Evolutionary conservation across 2,888 invertebrate genomes (phyloP).

Genomic region (Tinea pellionella): DNA sequence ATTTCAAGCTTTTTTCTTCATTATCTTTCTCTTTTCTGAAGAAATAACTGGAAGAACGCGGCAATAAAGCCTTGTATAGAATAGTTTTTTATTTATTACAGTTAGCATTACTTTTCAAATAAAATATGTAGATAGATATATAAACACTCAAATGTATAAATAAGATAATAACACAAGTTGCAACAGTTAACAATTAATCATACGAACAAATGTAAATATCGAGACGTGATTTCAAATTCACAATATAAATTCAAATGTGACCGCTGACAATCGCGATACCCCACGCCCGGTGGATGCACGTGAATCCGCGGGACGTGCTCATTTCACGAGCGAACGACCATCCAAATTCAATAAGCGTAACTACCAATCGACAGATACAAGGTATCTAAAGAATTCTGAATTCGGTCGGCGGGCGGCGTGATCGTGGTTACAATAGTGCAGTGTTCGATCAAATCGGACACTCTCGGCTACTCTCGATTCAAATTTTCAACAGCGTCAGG

Average conservation of each 20-base stretch:
- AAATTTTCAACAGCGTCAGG: constrained; percentile 28
- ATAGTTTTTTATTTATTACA: no score
- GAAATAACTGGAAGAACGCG: no score
- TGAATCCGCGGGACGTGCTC: constrained; percentile 4
- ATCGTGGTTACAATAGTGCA: constrained; percentile 36
- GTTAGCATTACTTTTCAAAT: no score
- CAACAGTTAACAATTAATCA: constrained; percentile 5
- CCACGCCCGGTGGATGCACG: not conserved
- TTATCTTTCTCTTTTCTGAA: no score
- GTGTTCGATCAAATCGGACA: constrained; percentile 26
- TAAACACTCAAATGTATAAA: no score
- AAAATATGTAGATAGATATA: no score
- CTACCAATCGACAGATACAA: constrained; percentile 6
- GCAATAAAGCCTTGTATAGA: no score
- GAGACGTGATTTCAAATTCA: not conserved
- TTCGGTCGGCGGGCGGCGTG: not conserved
- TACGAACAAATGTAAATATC: not conserved
- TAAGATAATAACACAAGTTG: not conserved
- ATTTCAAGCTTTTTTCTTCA: no score
- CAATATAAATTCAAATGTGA: constrained; percentile 8
- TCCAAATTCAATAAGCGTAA: constrained; percentile 8
- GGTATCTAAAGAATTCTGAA: constrained; percentile 3
- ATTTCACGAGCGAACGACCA: constrained; percentile 1
- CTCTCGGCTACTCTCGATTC: constrained; percentile 20
- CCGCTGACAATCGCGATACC: constrained; percentile 4